Evolutionary conservation across 2,113 vertebrate genomes (phyloP).

Genomic region (Lutjanus erythropterus): DNA sequence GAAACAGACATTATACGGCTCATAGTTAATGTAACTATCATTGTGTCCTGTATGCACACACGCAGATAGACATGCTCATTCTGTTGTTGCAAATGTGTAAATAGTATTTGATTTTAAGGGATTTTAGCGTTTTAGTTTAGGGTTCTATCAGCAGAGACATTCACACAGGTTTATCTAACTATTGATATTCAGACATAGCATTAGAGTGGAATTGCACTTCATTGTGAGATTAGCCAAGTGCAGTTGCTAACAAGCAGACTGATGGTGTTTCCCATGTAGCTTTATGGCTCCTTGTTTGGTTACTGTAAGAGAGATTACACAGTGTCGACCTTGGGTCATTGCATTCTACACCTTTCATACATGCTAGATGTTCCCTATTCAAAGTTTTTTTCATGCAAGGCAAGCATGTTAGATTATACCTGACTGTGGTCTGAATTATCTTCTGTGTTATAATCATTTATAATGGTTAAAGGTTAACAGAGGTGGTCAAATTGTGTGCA

Average conservation of each 20-base stretch:
- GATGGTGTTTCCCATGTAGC: not conserved
- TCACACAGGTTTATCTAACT: not conserved
- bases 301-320: conserved; percentile 1
- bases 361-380: too few species aligned
- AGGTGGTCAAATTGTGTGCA: conserved; percentile 66
- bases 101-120: not conserved
- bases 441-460: conserved; percentile 68
- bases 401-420: conserved; percentile 35
- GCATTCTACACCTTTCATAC: too few species aligned
- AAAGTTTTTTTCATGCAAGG: conserved; percentile 21
- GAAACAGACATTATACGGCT: not conserved
- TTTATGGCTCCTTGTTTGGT: not conserved
- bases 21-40: not conserved
- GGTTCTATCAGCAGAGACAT: not conserved
- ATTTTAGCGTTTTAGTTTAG: not conserved
- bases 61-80: not conserved
- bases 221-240: not conserved
- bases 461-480: conserved; percentile 80
- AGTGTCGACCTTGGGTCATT: conserved; percentile 20
- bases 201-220: not conserved
- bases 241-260: not conserved
- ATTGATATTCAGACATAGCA: not conserved
- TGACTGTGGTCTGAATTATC: conserved; percentile 63
- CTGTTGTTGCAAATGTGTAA: not conserved
- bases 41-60: not conserved